A percentile compares a stretch with the other conserved stretches of the same genome.
These are phyloP conservation scores for Mythimna impura DNA, from an alignment of 2,888 invertebrate species.

Conservation along the genomic window DNA sequence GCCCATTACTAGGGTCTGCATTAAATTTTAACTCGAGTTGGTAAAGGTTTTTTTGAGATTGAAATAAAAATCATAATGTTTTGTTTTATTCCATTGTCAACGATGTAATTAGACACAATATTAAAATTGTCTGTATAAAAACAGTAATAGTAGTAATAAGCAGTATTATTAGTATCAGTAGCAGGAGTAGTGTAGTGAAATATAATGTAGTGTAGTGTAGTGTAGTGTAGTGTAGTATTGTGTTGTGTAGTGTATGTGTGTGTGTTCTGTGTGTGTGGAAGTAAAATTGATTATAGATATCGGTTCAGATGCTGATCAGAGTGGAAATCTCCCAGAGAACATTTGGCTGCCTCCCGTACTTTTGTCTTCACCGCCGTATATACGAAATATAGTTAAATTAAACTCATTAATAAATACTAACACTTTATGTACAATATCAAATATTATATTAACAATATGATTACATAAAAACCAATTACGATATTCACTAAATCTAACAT, in stretches of 20 bases:
- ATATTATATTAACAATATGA: neutral
- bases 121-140: neutral
- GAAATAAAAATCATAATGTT: conserved; percentile 5
- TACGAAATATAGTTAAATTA: neutral
- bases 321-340: too few relatives aligned
- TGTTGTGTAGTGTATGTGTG: too few relatives aligned
- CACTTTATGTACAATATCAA: neutral
- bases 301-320: too few relatives aligned
- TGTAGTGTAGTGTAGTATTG: too few relatives aligned
- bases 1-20: conserved; percentile 20
- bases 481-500: conserved; percentile 10
- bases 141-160: too few relatives aligned
- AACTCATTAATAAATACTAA: neutral
- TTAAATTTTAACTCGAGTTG: conserved; percentile 18
- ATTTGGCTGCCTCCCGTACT: too few relatives aligned
- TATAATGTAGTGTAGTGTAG: too few relatives aligned
- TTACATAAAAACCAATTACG: neutral
- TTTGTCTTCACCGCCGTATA: too few relatives aligned
- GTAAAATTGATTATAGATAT: too few relatives aligned
- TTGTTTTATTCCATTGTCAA: neutral
- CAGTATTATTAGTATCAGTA: too few relatives aligned
- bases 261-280: too few relatives aligned
- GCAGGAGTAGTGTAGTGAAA: too few relatives aligned
- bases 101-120: neutral
- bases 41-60: neutral